Evolutionary conservation across 2,113 vertebrate genomes (phyloP).

Genomic region (Ailurus styani): DNA sequence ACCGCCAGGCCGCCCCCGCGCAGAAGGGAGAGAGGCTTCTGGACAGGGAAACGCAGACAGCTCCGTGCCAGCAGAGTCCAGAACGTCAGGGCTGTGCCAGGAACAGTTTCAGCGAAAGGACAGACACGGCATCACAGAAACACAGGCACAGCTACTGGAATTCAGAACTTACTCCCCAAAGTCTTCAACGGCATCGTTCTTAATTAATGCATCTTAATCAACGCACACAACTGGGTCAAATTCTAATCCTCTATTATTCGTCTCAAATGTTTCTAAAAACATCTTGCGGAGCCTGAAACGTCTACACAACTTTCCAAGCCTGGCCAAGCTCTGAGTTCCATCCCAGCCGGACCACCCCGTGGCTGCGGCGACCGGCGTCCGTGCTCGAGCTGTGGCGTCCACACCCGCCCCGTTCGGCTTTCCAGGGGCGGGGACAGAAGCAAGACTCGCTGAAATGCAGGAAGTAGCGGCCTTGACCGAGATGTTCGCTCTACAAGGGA

Average conservation of each 20-base stretch:
- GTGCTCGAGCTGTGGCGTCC: neutral
- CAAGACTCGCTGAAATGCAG: neutral
- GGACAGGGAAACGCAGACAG: neutral
- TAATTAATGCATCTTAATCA: neutral
- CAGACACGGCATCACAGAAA: neutral
- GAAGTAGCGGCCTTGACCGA: neutral
- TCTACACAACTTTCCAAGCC: neutral
- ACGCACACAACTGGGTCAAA: neutral
- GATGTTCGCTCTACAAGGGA: rapidly evolving
- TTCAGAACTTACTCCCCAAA: constrained; percentile 52
- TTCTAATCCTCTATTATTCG: neutral
- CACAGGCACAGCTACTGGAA: constrained; percentile 28
- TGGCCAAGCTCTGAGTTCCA: rapidly evolving
- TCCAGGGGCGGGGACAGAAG: neutral
- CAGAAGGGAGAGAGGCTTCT: neutral
- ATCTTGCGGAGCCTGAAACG: constrained; percentile 5
- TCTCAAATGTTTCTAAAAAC: neutral
- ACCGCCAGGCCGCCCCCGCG: neutral
- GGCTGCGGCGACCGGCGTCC: rapidly evolving
- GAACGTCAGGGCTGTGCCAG: neutral
- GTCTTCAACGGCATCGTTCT: constrained; percentile 52
- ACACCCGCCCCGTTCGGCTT: rapidly evolving
- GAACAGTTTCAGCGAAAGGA: neutral
- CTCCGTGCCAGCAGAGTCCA: neutral
- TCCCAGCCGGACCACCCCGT: neutral